Evolutionary conservation across 37 sponge, comb jelly and placozoan genomes (phyloP).

Genomic region (Hexactinellida sp.): DNA sequence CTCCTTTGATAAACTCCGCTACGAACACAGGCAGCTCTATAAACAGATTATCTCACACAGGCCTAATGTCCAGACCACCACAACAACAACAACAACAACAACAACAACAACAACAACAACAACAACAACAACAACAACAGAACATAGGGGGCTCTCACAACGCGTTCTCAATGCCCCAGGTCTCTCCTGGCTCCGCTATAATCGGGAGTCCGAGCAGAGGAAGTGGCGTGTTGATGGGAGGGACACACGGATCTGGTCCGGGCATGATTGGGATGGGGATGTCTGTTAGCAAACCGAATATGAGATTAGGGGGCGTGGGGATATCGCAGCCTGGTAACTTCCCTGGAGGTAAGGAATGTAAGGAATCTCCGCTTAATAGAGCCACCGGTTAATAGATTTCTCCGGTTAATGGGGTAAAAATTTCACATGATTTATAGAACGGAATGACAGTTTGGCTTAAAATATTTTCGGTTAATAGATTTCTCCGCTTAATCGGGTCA

Average conservation of each 20-base stretch:
- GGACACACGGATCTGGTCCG: not conserved
- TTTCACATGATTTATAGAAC: too few relatives aligned
- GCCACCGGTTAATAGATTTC: too few relatives aligned
- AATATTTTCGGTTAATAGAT: too few relatives aligned
- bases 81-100: not conserved
- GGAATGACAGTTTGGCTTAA: too few relatives aligned
- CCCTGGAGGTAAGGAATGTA: not conserved
- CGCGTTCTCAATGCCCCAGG: not conserved
- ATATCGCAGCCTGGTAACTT: constrained; percentile 1
- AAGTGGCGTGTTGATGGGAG: not conserved
- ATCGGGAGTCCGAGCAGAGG: not conserved
- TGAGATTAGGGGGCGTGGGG: not conserved
- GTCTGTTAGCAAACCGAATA: not conserved
- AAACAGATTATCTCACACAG: not conserved
- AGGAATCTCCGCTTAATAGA: too few relatives aligned
- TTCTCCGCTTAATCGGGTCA: too few relatives aligned
- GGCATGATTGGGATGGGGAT: not conserved
- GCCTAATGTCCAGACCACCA: not conserved
- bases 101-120: not conserved
- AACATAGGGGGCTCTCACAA: too few relatives aligned
- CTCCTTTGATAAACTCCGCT: not conserved
- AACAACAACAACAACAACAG: not conserved
- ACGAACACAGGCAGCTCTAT: not conserved
- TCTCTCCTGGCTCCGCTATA: not conserved
- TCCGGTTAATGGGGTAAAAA: too few relatives aligned